Evolutionary conservation across 2,888 invertebrate species (phyloP).

Genomic region (Gibbula magus): DNA sequence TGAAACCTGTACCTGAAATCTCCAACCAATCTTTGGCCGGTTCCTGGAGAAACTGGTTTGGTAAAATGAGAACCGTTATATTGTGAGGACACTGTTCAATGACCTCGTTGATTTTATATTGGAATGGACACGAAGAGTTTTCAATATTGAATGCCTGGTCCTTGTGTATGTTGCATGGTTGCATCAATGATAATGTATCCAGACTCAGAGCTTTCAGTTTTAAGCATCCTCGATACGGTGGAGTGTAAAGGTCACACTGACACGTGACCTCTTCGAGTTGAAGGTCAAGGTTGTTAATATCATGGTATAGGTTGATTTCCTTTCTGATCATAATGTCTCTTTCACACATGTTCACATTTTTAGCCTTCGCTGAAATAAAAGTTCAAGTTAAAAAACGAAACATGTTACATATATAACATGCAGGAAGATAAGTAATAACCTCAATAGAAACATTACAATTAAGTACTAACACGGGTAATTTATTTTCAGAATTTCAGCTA

Average conservation of each 20-base stretch:
- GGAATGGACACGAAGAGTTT: not conserved
- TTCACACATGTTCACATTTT: not conserved
- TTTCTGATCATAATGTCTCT: not conserved
- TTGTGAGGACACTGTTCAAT: not conserved
- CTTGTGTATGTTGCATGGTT: not conserved
- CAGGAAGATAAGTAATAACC: no score
- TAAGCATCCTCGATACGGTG: not conserved
- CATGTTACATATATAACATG: no score
- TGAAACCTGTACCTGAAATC: not conserved
- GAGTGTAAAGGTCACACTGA: constrained; percentile 8
- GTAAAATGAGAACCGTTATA: not conserved
- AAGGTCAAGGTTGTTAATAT: not conserved
- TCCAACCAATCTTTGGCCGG: not conserved
- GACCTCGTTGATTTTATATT: not conserved
- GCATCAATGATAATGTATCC: not conserved
- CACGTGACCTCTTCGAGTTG: not conserved
- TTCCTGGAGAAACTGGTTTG: not conserved
- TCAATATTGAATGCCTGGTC: not conserved
- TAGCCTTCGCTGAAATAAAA: constrained; percentile 2
- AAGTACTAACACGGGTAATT: no score
- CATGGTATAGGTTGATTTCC: not conserved
- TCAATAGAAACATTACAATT: no score
- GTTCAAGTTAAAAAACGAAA: no score
- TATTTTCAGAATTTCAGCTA: no score
- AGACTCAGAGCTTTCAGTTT: not conserved